A percentile compares a stretch with the other conserved stretches of the same genome.
Conservation (phyloP, 37 sponge, comb jelly and placozoan genomes). For the Geodia barretti region DNA sequence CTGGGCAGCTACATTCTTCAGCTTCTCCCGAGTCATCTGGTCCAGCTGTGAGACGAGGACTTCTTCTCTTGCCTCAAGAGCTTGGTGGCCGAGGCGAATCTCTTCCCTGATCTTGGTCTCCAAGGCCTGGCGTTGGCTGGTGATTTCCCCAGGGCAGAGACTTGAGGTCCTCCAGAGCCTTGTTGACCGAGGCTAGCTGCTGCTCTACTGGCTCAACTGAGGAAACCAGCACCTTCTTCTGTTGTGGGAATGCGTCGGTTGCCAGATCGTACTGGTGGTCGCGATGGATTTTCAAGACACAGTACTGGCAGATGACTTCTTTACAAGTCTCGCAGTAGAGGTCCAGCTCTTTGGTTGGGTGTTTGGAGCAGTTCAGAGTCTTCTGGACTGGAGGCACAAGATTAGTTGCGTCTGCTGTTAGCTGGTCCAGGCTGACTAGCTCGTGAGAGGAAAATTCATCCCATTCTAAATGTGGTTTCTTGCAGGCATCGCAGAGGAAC, state of each 20-base stretch:
- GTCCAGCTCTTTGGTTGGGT: background rate
- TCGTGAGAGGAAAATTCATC: conserved; percentile 12
- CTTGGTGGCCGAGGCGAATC: conserved; percentile 15
- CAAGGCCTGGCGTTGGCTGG: conserved; percentile 14
- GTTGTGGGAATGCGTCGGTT: background rate
- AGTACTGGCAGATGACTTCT: conserved; percentile 4
- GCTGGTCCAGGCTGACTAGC: background rate
- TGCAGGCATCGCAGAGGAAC: conserved; percentile 6
- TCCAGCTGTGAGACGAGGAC: conserved; percentile 16
- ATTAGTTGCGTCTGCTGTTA: background rate
- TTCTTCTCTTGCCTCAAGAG: conserved; percentile 16
- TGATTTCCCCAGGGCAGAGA: background rate
- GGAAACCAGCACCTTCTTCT: background rate
- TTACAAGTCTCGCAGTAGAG: conserved; percentile 16
- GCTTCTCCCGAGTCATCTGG: conserved; percentile 15
- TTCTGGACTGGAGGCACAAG: background rate
- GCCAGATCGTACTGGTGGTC: conserved; percentile 20
- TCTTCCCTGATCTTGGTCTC: conserved; percentile 1
- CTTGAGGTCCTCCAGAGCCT: background rate
- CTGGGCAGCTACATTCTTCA: conserved; percentile 27
- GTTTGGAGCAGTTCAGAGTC: background rate
- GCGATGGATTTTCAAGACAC: conserved; percentile 3
- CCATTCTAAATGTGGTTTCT: background rate
- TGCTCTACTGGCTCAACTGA: background rate
- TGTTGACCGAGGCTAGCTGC: background rate